Percentiles rank a stretch among this genome's conserved stretches.
Evolutionary conservation across 2,797 vertebrate genomes (phyloP).

Genomic region (Sebastes taczanowskii): DNA sequence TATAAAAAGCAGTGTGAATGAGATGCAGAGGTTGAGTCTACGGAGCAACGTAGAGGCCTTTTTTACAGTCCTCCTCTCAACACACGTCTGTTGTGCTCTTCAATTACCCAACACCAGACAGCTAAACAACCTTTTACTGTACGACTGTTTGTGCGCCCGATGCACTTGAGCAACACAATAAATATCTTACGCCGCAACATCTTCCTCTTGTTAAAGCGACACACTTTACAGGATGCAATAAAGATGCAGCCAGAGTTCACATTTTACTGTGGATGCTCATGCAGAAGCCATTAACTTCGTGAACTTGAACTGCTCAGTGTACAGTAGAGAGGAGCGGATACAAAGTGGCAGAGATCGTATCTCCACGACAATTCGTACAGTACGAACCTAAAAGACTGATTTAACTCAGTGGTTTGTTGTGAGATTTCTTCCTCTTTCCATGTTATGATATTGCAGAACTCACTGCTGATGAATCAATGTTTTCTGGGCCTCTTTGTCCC

Average conservation of each 20-base stretch:
- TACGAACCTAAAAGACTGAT: background rate
- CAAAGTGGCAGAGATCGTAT: background rate
- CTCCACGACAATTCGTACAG: background rate
- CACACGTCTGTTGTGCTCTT: constrained; percentile 32
- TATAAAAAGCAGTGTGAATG: constrained; percentile 54
- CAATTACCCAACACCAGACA: constrained; percentile 35
- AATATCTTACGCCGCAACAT: constrained; percentile 18
- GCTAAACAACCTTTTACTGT: constrained; percentile 39
- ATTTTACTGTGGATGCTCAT: constrained; percentile 26
- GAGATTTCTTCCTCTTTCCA: constrained; percentile 19
- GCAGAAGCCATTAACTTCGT: constrained; percentile 11
- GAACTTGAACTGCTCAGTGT: background rate
- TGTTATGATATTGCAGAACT: background rate
- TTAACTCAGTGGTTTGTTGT: constrained; percentile 2
- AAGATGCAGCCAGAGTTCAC: constrained; percentile 29
- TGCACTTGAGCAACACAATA: constrained; percentile 25
- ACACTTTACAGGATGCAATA: constrained; percentile 22
- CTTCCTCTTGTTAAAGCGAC: constrained; percentile 33
- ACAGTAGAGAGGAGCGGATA: background rate
- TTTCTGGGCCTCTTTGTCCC: background rate
- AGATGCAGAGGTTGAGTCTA: constrained; percentile 49
- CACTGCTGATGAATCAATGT: background rate
- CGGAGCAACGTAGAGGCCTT: constrained; percentile 48
- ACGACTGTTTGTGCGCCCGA: constrained; percentile 7
- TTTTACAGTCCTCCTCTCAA: constrained; percentile 27